phyloP scores from a whole-genome alignment of 2,888 invertebrate genomes.

The Plagodis dolabraria region DNA sequence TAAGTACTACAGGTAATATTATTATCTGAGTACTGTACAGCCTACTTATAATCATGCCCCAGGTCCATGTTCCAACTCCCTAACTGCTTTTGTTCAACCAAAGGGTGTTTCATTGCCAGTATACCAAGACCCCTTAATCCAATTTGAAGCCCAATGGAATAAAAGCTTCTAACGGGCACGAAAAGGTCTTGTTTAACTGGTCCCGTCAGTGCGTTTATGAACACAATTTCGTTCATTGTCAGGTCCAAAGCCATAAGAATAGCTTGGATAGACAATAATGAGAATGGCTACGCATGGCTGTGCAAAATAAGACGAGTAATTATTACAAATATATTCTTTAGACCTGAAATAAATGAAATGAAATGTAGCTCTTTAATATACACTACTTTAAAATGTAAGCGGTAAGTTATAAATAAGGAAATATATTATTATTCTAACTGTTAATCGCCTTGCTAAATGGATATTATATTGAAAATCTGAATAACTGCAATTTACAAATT shows the following conservation, averaged over 20 bases:
- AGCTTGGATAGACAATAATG: conserved; percentile 40
- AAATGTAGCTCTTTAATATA: no score
- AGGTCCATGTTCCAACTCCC: conserved; percentile 24
- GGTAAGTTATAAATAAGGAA: no score
- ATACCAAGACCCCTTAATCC: conserved; percentile 48
- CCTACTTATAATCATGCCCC: not conserved
- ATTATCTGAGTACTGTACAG: no score
- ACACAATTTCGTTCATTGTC: conserved; percentile 49
- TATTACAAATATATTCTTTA: no score
- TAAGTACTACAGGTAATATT: no score
- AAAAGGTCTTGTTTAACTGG: conserved; percentile 47
- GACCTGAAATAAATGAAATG: no score
- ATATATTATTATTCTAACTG: no score
- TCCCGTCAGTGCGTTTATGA: conserved; percentile 48
- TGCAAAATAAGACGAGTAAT: conserved; percentile 12
- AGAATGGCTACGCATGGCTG: conserved; percentile 44
- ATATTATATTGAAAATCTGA: no score
- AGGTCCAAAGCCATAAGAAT: conserved; percentile 44
- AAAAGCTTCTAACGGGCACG: conserved; percentile 31
- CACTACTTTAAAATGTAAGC: no score
- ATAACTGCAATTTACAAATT: no score
- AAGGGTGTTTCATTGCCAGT: conserved; percentile 52
- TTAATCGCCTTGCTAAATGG: no score
- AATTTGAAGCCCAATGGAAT: conserved; percentile 38
- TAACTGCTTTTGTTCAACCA: conserved; percentile 45